Evolutionary conservation across 53 echinoderm and acorn worm genomes (phyloP).

Genomic region (Glandiceps talaboti): DNA sequence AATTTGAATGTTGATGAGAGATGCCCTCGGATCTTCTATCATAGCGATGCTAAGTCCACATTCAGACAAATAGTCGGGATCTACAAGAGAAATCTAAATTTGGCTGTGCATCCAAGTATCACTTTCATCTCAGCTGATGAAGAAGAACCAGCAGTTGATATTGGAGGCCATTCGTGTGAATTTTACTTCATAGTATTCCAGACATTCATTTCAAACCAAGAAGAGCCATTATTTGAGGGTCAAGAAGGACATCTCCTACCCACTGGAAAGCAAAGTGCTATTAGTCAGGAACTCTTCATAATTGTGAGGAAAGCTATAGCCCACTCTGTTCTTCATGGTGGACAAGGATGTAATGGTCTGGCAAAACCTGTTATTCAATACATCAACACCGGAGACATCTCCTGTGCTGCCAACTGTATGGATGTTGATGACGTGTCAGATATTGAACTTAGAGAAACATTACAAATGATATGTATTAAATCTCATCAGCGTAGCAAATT

Average conservation of each 20-base stretch:
- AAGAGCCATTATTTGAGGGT: background rate
- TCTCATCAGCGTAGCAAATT: no score
- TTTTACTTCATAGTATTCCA: background rate
- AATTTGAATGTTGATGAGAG: background rate
- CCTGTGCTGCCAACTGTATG: background rate
- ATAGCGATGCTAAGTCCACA: background rate
- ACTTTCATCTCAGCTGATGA: background rate
- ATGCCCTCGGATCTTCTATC: background rate
- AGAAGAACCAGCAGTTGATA: background rate
- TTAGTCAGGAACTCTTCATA: background rate
- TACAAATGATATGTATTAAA: no score
- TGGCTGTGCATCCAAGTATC: background rate
- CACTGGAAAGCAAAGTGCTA: background rate
- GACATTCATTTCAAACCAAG: background rate
- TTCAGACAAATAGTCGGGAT: background rate
- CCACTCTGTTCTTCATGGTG: background rate
- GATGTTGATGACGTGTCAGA: background rate
- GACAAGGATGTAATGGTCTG: background rate
- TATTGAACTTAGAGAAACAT: background rate
- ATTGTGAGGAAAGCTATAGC: background rate
- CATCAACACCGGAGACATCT: background rate
- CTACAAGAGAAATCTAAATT: background rate
- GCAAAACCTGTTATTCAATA: background rate
- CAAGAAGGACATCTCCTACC: background rate
- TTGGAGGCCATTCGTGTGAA: background rate